Evolutionary conservation across 2,888 invertebrate genomes (phyloP).

Genomic region (Calliphora vomitoria): DNA sequence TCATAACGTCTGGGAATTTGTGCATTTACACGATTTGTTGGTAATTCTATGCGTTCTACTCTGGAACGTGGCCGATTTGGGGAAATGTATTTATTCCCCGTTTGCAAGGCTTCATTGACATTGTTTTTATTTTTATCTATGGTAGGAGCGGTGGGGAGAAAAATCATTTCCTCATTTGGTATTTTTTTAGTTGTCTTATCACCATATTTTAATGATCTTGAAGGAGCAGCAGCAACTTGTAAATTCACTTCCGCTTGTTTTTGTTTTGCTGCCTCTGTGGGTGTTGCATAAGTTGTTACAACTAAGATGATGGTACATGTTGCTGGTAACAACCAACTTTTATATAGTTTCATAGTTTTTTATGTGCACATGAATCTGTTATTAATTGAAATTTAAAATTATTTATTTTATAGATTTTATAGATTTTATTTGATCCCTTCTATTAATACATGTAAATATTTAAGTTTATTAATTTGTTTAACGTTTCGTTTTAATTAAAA

Average conservation of each 20-base stretch:
- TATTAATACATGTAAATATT: too few species aligned
- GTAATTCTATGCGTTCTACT: conserved; percentile 34
- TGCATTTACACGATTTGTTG: conserved; percentile 6
- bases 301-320: conserved; percentile 74
- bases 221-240: conserved; percentile 43
- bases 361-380: conserved; percentile 44
- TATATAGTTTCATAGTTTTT: conserved; percentile 52
- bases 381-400: background rate
- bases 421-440: too few species aligned
- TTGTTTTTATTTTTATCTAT: conserved; percentile 1
- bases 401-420: too few species aligned
- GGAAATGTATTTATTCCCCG: conserved; percentile 11
- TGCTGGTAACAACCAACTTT: conserved; percentile 77
- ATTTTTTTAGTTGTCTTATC: conserved; percentile 66
- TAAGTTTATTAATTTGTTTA: too few species aligned
- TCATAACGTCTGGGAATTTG: conserved; percentile 25
- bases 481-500: too few species aligned
- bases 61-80: conserved; percentile 10
- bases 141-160: conserved; percentile 27
- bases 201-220: conserved; percentile 69
- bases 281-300: conserved; percentile 71
- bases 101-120: background rate
- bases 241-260: conserved; percentile 73
- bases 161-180: conserved; percentile 61
- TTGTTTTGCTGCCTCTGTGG: conserved; percentile 60